phyloP scores from a whole-genome alignment of 2,888 invertebrate genomes.

The Drosophila lutescens region DNA sequence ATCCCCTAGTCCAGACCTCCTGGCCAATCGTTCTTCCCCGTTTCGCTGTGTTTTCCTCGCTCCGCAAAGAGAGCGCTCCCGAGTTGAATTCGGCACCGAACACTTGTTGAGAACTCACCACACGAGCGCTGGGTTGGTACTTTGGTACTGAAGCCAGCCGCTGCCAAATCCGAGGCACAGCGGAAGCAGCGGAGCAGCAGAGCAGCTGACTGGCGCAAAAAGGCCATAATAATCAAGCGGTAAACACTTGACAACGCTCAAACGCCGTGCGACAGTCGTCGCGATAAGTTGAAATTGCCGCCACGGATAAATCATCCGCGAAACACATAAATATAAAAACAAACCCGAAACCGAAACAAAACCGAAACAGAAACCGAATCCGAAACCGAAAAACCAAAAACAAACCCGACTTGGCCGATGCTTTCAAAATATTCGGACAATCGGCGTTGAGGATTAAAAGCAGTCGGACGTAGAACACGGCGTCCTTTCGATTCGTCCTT shows the following conservation, averaged over 20 bases:
- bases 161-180: constrained; percentile 29
- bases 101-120: constrained; percentile 78
- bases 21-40: constrained; percentile 1
- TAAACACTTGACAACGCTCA: constrained; percentile 69
- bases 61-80: constrained; percentile 15
- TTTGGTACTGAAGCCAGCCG: constrained; percentile 15
- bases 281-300: constrained; percentile 65
- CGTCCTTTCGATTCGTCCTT: constrained; percentile 23
- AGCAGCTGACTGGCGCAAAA: constrained; percentile 59
- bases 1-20: constrained; percentile 24
- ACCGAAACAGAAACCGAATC: background rate
- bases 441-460: constrained; percentile 59
- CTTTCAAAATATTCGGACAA: constrained; percentile 62
- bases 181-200: constrained; percentile 33
- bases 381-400: constrained; percentile 37
- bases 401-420: constrained; percentile 36
- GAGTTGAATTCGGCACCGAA: constrained; percentile 54
- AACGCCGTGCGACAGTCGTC: constrained; percentile 69
- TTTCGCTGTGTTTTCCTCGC: background rate
- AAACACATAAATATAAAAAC: constrained; percentile 3
- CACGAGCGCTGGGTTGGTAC: constrained; percentile 24
- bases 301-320: constrained; percentile 25
- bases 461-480: constrained; percentile 41
- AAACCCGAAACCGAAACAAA: constrained; percentile 15
- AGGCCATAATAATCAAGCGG: constrained; percentile 70